Base-by-base conservation (phyloP, 2,888 invertebrate genomes). In the Fissipunctia ypsillon region DNA sequence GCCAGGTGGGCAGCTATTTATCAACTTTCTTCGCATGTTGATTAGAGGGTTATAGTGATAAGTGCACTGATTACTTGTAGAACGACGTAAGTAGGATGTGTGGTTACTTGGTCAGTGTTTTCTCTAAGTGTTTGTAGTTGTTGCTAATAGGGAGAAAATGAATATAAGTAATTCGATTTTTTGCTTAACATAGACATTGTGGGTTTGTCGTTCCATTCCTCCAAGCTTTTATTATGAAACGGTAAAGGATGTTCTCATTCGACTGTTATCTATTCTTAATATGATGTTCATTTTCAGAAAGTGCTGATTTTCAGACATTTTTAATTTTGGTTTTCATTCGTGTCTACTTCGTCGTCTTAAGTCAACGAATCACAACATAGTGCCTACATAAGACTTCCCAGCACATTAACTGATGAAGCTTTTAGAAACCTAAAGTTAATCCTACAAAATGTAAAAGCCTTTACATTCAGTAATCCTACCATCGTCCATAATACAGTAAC, bases 1-100 rank as follows among this genome's bases (percentile, higher is more conserved):
- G 31, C 7, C 66, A 66, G 52, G 59, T 69, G 56, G 60, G 52
- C 54, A 52, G 59, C 69, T 57, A 56, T 63, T 77, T 73, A 75
- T 69, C 43, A 67, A 59, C 76, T 75, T 74, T 74, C 74, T 48
- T 59, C 43, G 59, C 31, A n/a, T 3, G 19, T 50, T 59, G 76
- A 74, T 74, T 66, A 75, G 28, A 35, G 35, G 50, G n/a, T 60
- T 57, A 59, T 75, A 43, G 50, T 75, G 73, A 74, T 71, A 60
- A 74, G 64, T 69, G 65, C 63, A 63, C 76, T 73, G 63, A 76
- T 78, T 77, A 67, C 43, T 35, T 57, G 28, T 38, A n/a, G 35
- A 3, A 5, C n/a, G 41, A n/a, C 48, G 41, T 66, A n/a, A 50
- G 28, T 66, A 25, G 35, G 66, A 28, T 67, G n/a, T 75, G 76